Conservation (phyloP, 2,888 invertebrate genomes). For the Thereva nobilitata region DNA sequence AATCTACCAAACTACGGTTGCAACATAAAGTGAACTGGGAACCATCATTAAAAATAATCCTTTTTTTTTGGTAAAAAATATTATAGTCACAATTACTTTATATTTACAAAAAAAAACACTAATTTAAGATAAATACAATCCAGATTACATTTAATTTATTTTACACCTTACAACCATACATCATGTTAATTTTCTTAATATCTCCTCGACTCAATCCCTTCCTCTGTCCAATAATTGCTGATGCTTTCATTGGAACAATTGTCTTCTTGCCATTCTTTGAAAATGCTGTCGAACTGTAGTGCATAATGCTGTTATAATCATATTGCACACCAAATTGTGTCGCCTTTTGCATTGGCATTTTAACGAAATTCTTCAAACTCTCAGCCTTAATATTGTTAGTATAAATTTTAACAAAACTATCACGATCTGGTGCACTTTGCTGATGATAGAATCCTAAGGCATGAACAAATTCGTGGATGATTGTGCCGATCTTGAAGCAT, state of each 20-base stretch:
- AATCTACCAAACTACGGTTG: no score
- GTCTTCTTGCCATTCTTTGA: conserved; percentile 65
- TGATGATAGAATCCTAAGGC: conserved; percentile 76
- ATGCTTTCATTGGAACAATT: conserved; percentile 60
- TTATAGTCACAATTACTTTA: no score
- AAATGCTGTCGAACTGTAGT: conserved; percentile 66
- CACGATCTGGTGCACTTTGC: conserved; percentile 72
- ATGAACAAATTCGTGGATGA: conserved; percentile 74
- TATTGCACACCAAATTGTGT: conserved; percentile 66
- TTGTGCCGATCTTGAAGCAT: conserved; percentile 63
- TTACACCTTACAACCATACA: conserved; percentile 59
- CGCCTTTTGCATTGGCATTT: conserved; percentile 62
- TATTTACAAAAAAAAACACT: no score
- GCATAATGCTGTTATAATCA: conserved; percentile 69
- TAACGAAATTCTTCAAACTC: conserved; percentile 57
- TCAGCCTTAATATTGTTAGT: conserved; percentile 69
- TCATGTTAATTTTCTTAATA: conserved; percentile 67
- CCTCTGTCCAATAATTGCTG: conserved; percentile 65
- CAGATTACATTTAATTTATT: no score
- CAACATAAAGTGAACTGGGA: no score
- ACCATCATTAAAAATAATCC: no score
- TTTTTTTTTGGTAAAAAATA: no score
- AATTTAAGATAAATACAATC: no score
- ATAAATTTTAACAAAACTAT: conserved; percentile 67
- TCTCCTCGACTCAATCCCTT: conserved; percentile 69